Conservation (phyloP, 1,140 invertebrate genomes). For the Drosophila saltans region DNA sequence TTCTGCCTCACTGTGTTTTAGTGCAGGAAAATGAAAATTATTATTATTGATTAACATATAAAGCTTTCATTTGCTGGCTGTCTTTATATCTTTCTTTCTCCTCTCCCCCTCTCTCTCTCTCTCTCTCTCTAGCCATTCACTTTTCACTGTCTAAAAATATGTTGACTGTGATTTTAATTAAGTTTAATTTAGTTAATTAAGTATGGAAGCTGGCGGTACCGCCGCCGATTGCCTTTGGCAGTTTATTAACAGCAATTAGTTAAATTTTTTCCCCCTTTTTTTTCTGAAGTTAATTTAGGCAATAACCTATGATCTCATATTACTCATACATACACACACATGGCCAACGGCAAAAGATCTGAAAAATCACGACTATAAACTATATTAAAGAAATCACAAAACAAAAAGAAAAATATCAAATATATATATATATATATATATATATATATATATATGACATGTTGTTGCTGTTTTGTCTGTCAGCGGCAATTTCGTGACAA, state of each 20-base stretch:
- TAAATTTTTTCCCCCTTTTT: constrained; percentile 31
- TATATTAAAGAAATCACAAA: constrained; percentile 26
- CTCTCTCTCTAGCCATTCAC: constrained; percentile 2
- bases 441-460: constrained; percentile 46
- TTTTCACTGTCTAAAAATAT: constrained; percentile 1
- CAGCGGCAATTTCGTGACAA: constrained; percentile 63
- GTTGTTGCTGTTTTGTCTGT: constrained; percentile 30
- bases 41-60: constrained; percentile 4
- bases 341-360: constrained; percentile 19
- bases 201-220: constrained; percentile 33
- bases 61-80: neutral
- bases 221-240: constrained; percentile 44
- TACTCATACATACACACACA: constrained; percentile 6
- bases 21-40: constrained; percentile 7
- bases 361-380: constrained; percentile 23
- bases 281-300: constrained; percentile 51
- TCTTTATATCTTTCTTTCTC: neutral
- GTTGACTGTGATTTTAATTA: constrained; percentile 56
- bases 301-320: constrained; percentile 45
- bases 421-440: constrained; percentile 31
- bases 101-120: neutral
- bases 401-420: neutral
- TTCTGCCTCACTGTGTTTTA: neutral
- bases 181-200: constrained; percentile 63
- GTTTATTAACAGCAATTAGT: constrained; percentile 66